Conservation (phyloP, 2,797 vertebrate genomes). For the Acanthurus lineatus region DNA sequence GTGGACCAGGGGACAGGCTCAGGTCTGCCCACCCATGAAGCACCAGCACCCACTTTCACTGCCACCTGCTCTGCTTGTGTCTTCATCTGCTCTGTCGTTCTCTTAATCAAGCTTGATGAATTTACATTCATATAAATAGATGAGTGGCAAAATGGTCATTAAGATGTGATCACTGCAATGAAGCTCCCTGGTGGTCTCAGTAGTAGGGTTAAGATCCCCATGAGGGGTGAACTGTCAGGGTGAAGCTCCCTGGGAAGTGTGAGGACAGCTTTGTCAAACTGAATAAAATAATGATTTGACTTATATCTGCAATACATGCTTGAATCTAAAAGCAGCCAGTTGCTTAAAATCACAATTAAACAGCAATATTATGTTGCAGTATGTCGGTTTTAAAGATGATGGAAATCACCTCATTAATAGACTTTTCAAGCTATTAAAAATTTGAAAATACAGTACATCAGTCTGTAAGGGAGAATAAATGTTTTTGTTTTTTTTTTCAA, state of each 20-base stretch:
- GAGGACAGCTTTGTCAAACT: conserved; percentile 27
- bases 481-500: not conserved
- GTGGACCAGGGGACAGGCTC: conserved; percentile 40
- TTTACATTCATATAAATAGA: conserved; percentile 35
- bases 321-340: not conserved
- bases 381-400: not conserved
- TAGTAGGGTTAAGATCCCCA: conserved; percentile 22
- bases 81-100: conserved; percentile 34
- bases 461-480: not conserved
- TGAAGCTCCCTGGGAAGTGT: conserved; percentile 14
- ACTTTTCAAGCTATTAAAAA: not conserved
- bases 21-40: conserved; percentile 68
- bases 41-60: conserved; percentile 33
- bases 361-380: not conserved
- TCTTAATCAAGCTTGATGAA: conserved; percentile 48
- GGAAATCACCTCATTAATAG: not conserved
- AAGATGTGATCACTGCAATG: conserved; percentile 2
- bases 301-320: not conserved
- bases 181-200: conserved; percentile 42
- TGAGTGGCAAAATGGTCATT: not conserved
- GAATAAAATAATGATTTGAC: not conserved
- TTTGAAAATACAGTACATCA: not conserved
- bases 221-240: conserved; percentile 35
- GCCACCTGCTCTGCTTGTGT: conserved; percentile 3
- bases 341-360: not conserved